Evolutionary conservation across 2,113 vertebrate genomes (phyloP), one percentile per base, ranked within the genome.

Genomic region (Erpornis zantholeuca): DNA sequence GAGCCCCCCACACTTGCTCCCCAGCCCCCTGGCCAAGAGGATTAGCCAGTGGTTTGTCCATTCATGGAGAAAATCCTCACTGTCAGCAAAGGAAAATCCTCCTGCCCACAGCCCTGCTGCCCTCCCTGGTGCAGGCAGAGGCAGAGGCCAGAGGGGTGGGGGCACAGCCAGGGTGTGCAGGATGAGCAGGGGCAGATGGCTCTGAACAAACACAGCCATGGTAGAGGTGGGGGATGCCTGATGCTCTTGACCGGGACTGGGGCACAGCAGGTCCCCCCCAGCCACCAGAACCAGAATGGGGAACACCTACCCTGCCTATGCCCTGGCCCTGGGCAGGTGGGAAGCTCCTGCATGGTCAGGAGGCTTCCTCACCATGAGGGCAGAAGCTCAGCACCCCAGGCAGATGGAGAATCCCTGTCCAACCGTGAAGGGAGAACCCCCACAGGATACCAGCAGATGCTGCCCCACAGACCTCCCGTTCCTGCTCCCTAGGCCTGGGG

Each of bases 71-170:
- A 95, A 95, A 96, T 88, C 27, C 56, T 56, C 15, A 0, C 57
- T 14, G 94, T 96, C 96, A 97, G 96, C 94, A 96, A 52, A 91
- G 80, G 79, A 77, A n/a, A n/a, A n/a, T n/a, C n/a, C 73, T 68
- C 53, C 82, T 60, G 88, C 56, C 57, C 0, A 1, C 70, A 82
- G 83, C 45, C 49, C 68, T 23, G 78, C 44, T 15, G 53, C 79
- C 38, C 49, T 21, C 31, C 25, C 53, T 6, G 60, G 38, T 5
- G 45, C 45, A 33, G 4, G 38, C 16, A 12, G 2, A 2, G 64
- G 53, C 52, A 45, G 1, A 4, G 45, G 52, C 47, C 7, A 7
- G 12, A 56, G 45, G 56, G 45, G 8, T 23, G 11, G 83, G 20
- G 49, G 33, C 68, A 75, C 52, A 38, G 86, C 9, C 36, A 36